phyloP scores from a whole-genome alignment of 2,113 vertebrate genomes.

The Lethenteron camtschaticum region DNA sequence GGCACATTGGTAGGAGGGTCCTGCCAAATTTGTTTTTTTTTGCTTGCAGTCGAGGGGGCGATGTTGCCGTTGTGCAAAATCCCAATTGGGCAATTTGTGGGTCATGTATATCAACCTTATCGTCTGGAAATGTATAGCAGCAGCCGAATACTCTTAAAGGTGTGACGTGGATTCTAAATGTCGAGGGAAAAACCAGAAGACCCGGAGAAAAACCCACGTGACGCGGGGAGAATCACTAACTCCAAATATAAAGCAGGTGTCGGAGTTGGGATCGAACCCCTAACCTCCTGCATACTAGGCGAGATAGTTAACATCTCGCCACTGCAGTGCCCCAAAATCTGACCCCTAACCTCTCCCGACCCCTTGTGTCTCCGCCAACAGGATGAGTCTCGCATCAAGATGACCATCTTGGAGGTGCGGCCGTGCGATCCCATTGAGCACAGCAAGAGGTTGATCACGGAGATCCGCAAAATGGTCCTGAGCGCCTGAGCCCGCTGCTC shows the following conservation, averaged over 20 bases:
- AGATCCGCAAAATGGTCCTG: slow-evolving; percentile 32
- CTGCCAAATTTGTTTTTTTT: too few relatives aligned
- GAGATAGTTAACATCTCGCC: slow-evolving; percentile 4
- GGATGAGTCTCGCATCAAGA: slow-evolving; percentile 89
- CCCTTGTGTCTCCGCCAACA: slow-evolving; percentile 15
- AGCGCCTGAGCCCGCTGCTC: too few relatives aligned
- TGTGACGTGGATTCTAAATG: too few relatives aligned
- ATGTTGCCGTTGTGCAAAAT: too few relatives aligned
- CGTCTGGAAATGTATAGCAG: too few relatives aligned
- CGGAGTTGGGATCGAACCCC: slow-evolving; percentile 8
- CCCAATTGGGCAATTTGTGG: too few relatives aligned
- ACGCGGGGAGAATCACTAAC: slow-evolving; percentile 9
- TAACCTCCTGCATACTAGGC: slow-evolving; percentile 3
- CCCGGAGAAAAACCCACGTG: slow-evolving; percentile 7
- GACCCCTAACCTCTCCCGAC: slow-evolving; percentile 6
- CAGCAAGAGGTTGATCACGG: slow-evolving; percentile 49
- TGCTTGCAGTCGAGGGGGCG: too few relatives aligned
- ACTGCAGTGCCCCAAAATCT: slow-evolving; percentile 7
- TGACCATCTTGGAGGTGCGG: slow-evolving; percentile 56
- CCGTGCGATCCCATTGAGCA: slow-evolving; percentile 72
- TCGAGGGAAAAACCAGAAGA: slow-evolving; percentile 5
- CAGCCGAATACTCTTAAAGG: too few relatives aligned
- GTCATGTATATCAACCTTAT: too few relatives aligned
- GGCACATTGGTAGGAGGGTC: too few relatives aligned
- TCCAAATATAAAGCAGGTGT: slow-evolving; percentile 10